phyloP scores from a whole-genome alignment of 2,797 vertebrate genomes.

The Allobates femoralis region DNA sequence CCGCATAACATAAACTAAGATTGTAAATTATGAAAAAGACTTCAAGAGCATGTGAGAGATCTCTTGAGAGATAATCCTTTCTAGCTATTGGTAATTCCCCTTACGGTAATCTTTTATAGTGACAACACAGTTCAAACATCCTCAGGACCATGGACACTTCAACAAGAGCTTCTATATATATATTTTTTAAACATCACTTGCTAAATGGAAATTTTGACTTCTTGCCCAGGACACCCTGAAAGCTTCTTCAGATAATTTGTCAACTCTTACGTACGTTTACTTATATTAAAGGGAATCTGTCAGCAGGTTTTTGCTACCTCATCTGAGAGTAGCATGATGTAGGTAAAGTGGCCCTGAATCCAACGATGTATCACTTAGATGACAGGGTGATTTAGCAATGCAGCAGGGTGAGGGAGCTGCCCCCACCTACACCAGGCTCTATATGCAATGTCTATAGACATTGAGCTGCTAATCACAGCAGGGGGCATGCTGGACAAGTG shows the following conservation, averaged over 20 bases:
- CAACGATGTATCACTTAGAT: too few relatives aligned
- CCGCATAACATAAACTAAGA: constrained; percentile 46
- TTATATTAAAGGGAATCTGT: constrained; percentile 68
- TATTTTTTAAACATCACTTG: constrained; percentile 79
- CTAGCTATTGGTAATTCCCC: constrained; percentile 48
- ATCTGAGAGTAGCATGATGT: too few relatives aligned
- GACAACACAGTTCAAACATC: constrained; percentile 57
- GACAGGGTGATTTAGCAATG: too few relatives aligned
- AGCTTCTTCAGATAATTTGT: constrained; percentile 72
- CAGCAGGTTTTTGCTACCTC: too few relatives aligned
- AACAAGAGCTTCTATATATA: constrained; percentile 70
- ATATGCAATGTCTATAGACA: too few relatives aligned
- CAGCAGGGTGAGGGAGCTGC: too few relatives aligned
- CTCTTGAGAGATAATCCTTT: constrained; percentile 36
- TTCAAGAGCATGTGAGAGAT: constrained; percentile 58
- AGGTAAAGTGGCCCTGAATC: too few relatives aligned
- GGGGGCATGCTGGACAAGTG: too few relatives aligned
- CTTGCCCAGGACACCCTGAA: constrained; percentile 79
- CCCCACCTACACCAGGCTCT: too few relatives aligned
- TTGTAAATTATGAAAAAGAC: constrained; percentile 47
- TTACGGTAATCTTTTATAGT: constrained; percentile 56
- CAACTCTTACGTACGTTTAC: constrained; percentile 77
- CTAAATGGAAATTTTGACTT: constrained; percentile 83
- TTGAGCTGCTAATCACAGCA: too few relatives aligned
- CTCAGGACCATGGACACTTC: constrained; percentile 73